Evolutionary conservation across 2,888 invertebrate genomes (phyloP), one percentile per base, ranked within the genome.

Genomic region (Philhelius pedissequus): DNA sequence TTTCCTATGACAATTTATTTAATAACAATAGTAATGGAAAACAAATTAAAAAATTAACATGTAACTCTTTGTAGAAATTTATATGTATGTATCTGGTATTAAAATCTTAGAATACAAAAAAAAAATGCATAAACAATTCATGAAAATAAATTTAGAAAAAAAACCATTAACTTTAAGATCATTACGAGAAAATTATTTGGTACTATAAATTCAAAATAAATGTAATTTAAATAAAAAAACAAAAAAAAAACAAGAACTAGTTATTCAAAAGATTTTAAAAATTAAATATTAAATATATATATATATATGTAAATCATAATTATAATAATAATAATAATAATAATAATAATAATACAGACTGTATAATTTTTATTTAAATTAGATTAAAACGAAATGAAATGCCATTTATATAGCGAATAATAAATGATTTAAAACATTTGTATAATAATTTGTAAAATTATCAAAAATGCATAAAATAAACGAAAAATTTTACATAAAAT

Each of bases 331-430:
- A 68, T 84, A 62, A n/a, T n/a, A n/a, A n/a, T n/a, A n/a, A n/a
- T n/a, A 6, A 43, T 80, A 66, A 83, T 64, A 64, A 62, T 43
- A 64, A 68, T 84, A 62, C 84, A 76, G 84, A 84, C 84, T 84
- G 84, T 84, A 80, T 80, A 80, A 84, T 84, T 84, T 84, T 80
- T 70, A 75, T 84, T 84, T 71, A 84, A 75, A 27, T 75, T 79
- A 80, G 75, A 80, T 54, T 80, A 80, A 18, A 62, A 62, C 74
- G 62, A 76, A 80, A 71, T 80, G 54, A 80, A 84, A 80, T 84
- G 84, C 84, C 84, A 84, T 84, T 84, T 84, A 84, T 84, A 80
- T 80, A 84, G 84, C 80, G 68, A 84, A 84, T 80, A 84, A 40
- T 35, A 38, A 38, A 50, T 54, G 25, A 74, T 8, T 25, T n/a